Conservation (phyloP, 1,140 invertebrate genomes). For the Drosophila grimshawi region DNA sequence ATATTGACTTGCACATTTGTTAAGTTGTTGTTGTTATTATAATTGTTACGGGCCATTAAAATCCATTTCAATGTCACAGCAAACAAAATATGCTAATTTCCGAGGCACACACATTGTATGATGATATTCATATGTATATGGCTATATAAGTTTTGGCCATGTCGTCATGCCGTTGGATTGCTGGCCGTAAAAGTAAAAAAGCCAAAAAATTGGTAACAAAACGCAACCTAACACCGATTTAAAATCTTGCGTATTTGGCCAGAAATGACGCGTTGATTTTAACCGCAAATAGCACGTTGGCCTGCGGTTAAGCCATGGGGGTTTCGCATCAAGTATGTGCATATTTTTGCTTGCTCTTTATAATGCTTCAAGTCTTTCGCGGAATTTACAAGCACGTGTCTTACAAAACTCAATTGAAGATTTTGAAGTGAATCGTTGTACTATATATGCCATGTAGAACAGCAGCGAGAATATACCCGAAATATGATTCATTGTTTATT, state of each 20-base stretch:
- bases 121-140: constrained; percentile 11
- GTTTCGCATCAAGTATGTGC: constrained; percentile 5
- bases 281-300: constrained; percentile 55
- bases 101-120: constrained; percentile 9
- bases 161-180: constrained; percentile 67
- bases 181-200: constrained; percentile 45
- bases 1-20: constrained; percentile 72
- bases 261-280: constrained; percentile 48
- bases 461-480: background rate
- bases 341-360: background rate
- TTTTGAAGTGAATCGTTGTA: background rate
- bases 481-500: constrained; percentile 66
- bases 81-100: constrained; percentile 76
- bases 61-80: constrained; percentile 77
- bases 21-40: constrained; percentile 42
- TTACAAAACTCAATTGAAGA: constrained; percentile 53
- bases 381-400: constrained; percentile 65
- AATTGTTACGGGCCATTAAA: constrained; percentile 75
- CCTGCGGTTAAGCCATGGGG: constrained; percentile 34
- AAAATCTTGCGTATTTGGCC: constrained; percentile 44
- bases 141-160: constrained; percentile 37
- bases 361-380: constrained; percentile 5
- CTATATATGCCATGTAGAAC: constrained; percentile 4
- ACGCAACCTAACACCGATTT: constrained; percentile 24
- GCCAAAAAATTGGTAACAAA: constrained; percentile 20